phyloP scores from a whole-genome alignment of 2,888 invertebrate genomes.

The Glomeris marginata region DNA sequence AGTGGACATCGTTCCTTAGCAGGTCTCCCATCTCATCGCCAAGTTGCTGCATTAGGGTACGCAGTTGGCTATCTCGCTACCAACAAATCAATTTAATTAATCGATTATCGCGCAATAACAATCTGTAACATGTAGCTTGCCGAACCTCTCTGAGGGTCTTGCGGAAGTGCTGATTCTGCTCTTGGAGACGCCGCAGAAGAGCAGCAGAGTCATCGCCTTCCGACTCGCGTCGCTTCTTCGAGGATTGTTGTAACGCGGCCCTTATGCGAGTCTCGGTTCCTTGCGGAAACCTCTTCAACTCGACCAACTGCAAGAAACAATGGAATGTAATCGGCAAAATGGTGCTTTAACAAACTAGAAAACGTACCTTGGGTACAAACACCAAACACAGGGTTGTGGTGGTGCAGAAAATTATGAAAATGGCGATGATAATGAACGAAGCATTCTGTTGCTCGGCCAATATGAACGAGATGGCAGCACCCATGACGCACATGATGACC shows the following conservation, averaged over 20 bases:
- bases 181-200: conserved; percentile 12
- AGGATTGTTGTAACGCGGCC: conserved; percentile 60
- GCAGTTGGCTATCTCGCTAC: conserved; percentile 14
- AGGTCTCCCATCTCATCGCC: conserved; percentile 14
- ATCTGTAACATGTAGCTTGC: neutral
- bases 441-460: conserved; percentile 92
- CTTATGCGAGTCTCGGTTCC: conserved; percentile 70
- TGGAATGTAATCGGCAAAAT: neutral
- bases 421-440: conserved; percentile 85
- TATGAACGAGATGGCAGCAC: conserved; percentile 92
- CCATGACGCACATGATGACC: conserved; percentile 95
- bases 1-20: conserved; percentile 9
- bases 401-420: conserved; percentile 98
- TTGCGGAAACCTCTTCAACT: conserved; percentile 69
- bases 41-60: conserved; percentile 13
- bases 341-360: conserved; percentile 10
- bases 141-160: conserved; percentile 14
- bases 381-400: conserved; percentile 95
- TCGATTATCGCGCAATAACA: neutral
- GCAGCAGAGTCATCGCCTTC: conserved; percentile 8
- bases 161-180: conserved; percentile 13
- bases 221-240: conserved; percentile 11
- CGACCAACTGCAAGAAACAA: conserved; percentile 50
- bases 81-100: neutral
- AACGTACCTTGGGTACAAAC: conserved; percentile 81